phyloP scores from a whole-genome alignment of 2,113 vertebrate species.

The Urocynchramus pylzowi region DNA sequence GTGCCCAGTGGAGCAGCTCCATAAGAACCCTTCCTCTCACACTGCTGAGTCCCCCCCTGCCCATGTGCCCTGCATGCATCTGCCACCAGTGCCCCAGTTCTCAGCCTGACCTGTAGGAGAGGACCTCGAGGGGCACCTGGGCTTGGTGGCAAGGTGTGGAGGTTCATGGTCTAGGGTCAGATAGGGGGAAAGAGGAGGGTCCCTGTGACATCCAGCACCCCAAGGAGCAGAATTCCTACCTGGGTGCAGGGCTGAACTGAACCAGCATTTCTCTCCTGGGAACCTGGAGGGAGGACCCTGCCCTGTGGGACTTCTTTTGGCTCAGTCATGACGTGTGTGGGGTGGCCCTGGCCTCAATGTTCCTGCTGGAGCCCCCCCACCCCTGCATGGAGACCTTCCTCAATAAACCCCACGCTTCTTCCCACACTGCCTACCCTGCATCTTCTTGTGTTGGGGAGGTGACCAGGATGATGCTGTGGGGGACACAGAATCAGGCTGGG shows the following conservation, averaged over 20 bases:
- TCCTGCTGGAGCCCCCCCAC: neutral
- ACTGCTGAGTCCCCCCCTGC: neutral
- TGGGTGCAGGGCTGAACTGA: neutral
- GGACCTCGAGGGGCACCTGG: rapidly evolving
- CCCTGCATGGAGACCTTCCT: neutral
- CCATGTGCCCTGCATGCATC: neutral
- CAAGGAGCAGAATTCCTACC: neutral
- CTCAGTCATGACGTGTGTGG: rapidly evolving
- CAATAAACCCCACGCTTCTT: constrained; percentile 38
- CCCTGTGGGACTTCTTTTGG: neutral
- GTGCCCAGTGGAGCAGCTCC: neutral
- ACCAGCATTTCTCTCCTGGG: neutral
- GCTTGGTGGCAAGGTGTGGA: neutral
- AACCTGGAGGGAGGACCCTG: neutral
- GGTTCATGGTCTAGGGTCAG: neutral
- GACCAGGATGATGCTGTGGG: rapidly evolving
- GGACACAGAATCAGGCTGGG: neutral
- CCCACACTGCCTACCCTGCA: neutral
- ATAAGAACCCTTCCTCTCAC: neutral
- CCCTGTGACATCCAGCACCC: neutral
- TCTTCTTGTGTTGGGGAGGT: neutral
- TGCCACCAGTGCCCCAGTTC: neutral
- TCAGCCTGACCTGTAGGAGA: neutral
- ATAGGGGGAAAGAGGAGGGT: neutral
- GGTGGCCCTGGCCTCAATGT: rapidly evolving